Evolutionary conservation across 2,797 vertebrate species (phyloP).

Genomic region (Huso huso): DNA sequence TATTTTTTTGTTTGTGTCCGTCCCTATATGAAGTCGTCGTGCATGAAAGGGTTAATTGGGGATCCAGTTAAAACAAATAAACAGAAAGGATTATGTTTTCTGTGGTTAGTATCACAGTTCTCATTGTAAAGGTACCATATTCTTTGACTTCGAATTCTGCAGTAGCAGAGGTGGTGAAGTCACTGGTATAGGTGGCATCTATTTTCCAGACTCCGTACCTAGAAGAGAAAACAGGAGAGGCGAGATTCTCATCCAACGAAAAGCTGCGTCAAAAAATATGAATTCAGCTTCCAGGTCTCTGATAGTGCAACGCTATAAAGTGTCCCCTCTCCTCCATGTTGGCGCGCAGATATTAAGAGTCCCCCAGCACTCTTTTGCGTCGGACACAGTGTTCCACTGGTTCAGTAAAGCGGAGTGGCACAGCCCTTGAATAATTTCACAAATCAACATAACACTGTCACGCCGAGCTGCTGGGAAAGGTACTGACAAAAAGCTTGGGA

Average conservation of each 20-base stretch:
- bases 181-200: conserved; percentile 68
- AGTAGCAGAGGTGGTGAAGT: conserved; percentile 61
- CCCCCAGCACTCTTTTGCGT: no score
- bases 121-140: conserved; percentile 65
- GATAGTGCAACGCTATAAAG: no score
- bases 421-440: not conserved
- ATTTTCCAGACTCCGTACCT: conserved; percentile 83
- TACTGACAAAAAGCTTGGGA: no score
- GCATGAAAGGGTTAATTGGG: not conserved
- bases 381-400: no score
- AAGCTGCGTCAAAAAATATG: not conserved
- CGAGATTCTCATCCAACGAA: not conserved
- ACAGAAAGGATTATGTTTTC: no score
- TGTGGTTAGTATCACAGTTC: not conserved
- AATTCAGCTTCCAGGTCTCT: no score
- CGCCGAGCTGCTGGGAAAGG: not conserved
- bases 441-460: not conserved
- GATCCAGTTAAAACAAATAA: conserved; percentile 4
- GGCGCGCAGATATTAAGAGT: no score
- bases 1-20: not conserved
- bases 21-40: no score
- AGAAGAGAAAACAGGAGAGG: conserved; percentile 1
- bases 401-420: no score
- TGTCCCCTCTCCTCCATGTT: no score
- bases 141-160: conserved; percentile 82